A percentile compares a stretch with the other conserved stretches of the same genome.
Evolutionary conservation across 2,797 vertebrate genomes (phyloP).

Genomic region (Silurus lanzhouensis): DNA sequence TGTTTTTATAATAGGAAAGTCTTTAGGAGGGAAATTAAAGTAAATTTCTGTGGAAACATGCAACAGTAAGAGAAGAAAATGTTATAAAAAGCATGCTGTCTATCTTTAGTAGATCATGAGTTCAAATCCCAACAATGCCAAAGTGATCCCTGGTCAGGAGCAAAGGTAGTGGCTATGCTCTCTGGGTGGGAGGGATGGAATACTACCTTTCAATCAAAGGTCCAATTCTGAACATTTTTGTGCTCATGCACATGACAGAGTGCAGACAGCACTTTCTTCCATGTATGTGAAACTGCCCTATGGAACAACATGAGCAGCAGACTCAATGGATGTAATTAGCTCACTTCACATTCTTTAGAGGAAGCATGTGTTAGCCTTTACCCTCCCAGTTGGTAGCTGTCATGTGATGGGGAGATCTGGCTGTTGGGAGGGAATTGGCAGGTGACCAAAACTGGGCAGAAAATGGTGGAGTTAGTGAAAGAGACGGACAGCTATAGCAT

Average conservation of each 20-base stretch:
- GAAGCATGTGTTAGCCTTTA: slow-evolving; percentile 6
- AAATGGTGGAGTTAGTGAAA: neutral
- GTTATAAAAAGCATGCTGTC: neutral
- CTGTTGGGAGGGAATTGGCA: neutral
- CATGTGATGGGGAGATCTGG: neutral
- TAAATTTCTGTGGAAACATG: too few relatives aligned
- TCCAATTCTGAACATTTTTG: neutral
- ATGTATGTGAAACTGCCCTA: neutral
- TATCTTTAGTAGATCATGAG: neutral
- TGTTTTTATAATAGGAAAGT: neutral
- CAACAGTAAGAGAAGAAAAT: neutral
- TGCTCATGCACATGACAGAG: neutral
- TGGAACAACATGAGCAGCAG: neutral
- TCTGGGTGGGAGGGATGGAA: neutral
- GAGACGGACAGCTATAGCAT: neutral
- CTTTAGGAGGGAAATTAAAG: neutral
- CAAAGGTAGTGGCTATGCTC: neutral
- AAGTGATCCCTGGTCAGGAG: neutral
- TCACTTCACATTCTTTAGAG: neutral
- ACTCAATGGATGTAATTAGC: neutral
- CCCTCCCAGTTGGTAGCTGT: neutral
- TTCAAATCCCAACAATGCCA: neutral
- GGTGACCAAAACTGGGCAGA: too few relatives aligned
- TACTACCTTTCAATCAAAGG: neutral
- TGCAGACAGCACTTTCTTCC: neutral